Evolutionary conservation across 2,888 invertebrate species (phyloP).

Genomic region (Melieria picta): DNA sequence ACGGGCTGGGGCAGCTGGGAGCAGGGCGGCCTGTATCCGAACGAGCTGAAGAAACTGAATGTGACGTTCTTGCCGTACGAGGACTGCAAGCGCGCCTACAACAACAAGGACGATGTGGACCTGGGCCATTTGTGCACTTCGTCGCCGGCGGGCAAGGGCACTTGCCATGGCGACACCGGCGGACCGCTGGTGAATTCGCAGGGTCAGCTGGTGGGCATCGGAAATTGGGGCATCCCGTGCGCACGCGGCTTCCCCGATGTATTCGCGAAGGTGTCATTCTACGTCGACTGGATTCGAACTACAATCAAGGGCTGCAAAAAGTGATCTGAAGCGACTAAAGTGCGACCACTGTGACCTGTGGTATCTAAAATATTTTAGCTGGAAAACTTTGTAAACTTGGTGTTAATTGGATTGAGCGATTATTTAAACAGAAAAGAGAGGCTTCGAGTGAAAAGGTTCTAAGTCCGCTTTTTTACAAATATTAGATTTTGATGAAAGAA

Average conservation of each 20-base stretch:
- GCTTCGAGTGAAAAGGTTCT: no score
- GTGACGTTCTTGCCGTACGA: slow-evolving; percentile 68
- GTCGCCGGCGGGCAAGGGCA: slow-evolving; percentile 67
- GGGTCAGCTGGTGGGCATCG: slow-evolving; percentile 59
- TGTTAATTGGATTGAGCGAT: no score
- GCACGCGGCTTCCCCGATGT: slow-evolving; percentile 62
- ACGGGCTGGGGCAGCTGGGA: slow-evolving; percentile 73
- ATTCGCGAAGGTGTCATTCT: slow-evolving; percentile 56
- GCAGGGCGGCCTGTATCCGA: slow-evolving; percentile 66
- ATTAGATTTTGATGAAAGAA: no score
- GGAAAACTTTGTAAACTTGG: no score
- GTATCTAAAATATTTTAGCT: not conserved
- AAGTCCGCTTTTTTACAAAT: no score
- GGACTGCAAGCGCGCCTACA: slow-evolving; percentile 65
- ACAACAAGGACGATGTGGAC: slow-evolving; percentile 65
- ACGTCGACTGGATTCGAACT: slow-evolving; percentile 58
- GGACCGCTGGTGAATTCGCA: slow-evolving; percentile 56
- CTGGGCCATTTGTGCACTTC: slow-evolving; percentile 71
- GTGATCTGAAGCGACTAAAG: not conserved
- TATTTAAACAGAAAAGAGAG: no score
- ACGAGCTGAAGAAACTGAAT: slow-evolving; percentile 69
- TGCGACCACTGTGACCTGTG: not conserved
- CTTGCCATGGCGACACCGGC: slow-evolving; percentile 61
- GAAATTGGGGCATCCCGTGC: slow-evolving; percentile 64
- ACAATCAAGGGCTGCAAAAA: slow-evolving; percentile 54